Conservation (phyloP, 2,113 vertebrate species). For the Hippocampus abdominalis region DNA sequence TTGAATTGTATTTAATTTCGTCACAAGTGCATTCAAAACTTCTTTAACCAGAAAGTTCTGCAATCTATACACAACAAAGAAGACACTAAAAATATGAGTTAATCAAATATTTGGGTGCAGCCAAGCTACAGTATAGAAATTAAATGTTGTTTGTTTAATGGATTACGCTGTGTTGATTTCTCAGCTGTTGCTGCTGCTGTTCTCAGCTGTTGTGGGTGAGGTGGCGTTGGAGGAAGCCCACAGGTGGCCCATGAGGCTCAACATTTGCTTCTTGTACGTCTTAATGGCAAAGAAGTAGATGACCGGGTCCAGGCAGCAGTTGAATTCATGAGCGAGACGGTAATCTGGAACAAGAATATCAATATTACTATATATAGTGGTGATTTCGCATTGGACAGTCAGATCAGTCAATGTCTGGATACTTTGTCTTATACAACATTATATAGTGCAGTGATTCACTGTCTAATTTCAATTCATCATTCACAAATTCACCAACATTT, state of each 20-base stretch:
- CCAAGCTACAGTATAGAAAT: background rate
- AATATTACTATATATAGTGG: background rate
- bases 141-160: background rate
- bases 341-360: conserved; percentile 64
- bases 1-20: background rate
- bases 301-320: conserved; percentile 80
- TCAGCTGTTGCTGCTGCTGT: conserved; percentile 78
- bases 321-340: conserved; percentile 81
- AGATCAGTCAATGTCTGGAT: too few species aligned
- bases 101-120: background rate
- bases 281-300: conserved; percentile 86
- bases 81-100: background rate
- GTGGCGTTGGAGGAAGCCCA: conserved; percentile 43
- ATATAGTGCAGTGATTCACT: too few species aligned
- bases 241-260: conserved; percentile 71
- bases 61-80: background rate
- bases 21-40: background rate
- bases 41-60: background rate
- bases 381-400: conserved; percentile 15
- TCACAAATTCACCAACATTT: too few species aligned
- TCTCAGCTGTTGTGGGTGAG: conserved; percentile 65
- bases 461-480: too few species aligned
- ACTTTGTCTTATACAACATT: too few species aligned
- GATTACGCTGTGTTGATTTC: conserved; percentile 27
- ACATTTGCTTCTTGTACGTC: conserved; percentile 77